Conservation (phyloP, 2,113 vertebrate species). For the Strix uralensis region DNA sequence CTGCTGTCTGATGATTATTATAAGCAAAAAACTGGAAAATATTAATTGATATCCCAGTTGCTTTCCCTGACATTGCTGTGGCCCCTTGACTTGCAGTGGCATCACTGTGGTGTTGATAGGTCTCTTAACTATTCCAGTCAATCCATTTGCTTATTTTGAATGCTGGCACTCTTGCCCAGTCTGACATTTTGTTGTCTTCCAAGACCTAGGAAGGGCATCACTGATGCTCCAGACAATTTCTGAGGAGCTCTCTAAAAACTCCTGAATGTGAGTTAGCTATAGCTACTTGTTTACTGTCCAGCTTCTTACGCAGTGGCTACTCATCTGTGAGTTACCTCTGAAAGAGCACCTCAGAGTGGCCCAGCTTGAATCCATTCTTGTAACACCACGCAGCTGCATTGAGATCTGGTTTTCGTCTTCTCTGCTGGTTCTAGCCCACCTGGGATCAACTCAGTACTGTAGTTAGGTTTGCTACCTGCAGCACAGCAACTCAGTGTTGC, state of each 20-base stretch:
- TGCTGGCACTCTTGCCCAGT: background rate
- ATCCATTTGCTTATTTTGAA: background rate
- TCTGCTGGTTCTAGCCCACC: background rate
- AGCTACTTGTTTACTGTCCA: background rate
- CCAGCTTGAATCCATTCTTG: accelerated
- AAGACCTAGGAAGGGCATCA: background rate
- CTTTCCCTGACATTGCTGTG: background rate
- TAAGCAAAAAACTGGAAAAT: background rate
- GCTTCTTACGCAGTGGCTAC: accelerated
- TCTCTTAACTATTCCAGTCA: background rate
- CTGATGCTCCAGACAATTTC: background rate
- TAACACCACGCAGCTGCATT: accelerated
- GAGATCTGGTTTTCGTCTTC: background rate
- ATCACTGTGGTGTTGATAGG: background rate
- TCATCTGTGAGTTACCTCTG: background rate
- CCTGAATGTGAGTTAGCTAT: background rate
- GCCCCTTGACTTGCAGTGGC: background rate
- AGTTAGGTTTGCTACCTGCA: background rate
- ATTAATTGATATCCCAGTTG: background rate
- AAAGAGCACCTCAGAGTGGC: background rate
- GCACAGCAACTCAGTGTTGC: background rate
- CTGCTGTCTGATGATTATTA: background rate
- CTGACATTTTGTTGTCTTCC: background rate
- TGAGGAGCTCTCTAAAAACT: background rate
- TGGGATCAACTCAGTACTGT: accelerated